These are phyloP conservation scores for Scylla paramamosain DNA, from an alignment of 1,140 invertebrate genomes.

Conservation along the genomic window DNA sequence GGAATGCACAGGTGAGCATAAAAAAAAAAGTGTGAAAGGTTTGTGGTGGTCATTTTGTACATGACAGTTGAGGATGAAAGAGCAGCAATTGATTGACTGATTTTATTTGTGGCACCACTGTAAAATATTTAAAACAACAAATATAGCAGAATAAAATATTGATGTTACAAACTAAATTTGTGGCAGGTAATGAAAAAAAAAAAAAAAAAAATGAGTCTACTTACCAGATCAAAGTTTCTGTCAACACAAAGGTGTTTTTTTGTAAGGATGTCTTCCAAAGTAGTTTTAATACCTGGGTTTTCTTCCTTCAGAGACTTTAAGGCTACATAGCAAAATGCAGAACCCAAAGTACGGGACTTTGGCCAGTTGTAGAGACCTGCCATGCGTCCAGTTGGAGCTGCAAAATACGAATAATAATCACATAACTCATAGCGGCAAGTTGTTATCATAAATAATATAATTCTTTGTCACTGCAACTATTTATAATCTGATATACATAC, in stretches of 20 bases:
- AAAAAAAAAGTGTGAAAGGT: background rate
- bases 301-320: background rate
- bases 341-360: constrained; percentile 31
- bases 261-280: constrained; percentile 43
- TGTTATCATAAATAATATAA: background rate
- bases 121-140: background rate
- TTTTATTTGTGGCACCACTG: no score
- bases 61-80: no score
- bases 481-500: background rate
- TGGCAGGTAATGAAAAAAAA: no score
- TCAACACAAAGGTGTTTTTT: constrained; percentile 58
- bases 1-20: background rate
- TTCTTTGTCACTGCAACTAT: background rate
- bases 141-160: background rate
- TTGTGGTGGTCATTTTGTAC: no score
- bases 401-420: background rate
- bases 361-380: constrained; percentile 35
- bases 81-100: no score
- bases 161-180: background rate
- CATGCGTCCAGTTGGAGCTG: constrained; percentile 19
- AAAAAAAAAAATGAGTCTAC: background rate
- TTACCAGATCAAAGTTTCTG: constrained; percentile 57
- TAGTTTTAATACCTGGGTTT: constrained; percentile 33
- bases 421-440: background rate
- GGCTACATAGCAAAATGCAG: constrained; percentile 32